phyloP scores from a whole-genome alignment of 2,797 vertebrate species.

The Argyrosomus regius region DNA sequence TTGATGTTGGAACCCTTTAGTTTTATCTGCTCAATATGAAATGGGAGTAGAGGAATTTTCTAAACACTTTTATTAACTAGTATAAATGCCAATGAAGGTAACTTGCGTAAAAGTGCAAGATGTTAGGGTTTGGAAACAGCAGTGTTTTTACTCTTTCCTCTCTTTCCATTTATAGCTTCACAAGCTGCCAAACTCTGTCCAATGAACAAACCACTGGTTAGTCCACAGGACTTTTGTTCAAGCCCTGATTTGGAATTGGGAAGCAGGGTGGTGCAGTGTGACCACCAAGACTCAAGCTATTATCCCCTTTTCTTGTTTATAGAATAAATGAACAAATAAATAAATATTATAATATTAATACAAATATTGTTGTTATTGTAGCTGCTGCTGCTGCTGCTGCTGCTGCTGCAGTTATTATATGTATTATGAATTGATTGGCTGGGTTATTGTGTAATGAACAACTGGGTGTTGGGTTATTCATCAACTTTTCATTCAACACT shows the following conservation, averaged over 20 bases:
- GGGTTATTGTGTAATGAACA: background rate
- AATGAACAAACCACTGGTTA: conserved; percentile 10
- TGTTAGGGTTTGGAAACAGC: conserved; percentile 3
- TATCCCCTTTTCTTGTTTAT: background rate
- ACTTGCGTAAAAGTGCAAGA: background rate
- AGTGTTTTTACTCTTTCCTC: conserved; percentile 11
- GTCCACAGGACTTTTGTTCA: conserved; percentile 12
- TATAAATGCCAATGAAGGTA: background rate
- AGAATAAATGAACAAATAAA: background rate
- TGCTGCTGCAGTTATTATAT: background rate
- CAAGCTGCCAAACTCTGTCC: conserved; percentile 6
- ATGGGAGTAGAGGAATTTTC: background rate
- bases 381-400: background rate
- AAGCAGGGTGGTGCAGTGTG: background rate
- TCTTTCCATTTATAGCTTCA: conserved; percentile 7
- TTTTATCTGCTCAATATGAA: conserved; percentile 4
- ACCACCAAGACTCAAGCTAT: background rate
- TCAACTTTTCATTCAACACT: too few relatives aligned
- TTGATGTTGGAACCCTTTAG: background rate
- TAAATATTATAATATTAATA: too few relatives aligned
- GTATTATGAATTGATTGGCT: background rate
- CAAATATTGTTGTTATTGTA: background rate
- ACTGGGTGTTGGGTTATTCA: too few relatives aligned
- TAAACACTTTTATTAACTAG: background rate
- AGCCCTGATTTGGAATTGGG: background rate